These are phyloP conservation scores for Neosilurus mollespiculum DNA, from an alignment of 2,797 vertebrate genomes.

Conservation along the genomic window DNA sequence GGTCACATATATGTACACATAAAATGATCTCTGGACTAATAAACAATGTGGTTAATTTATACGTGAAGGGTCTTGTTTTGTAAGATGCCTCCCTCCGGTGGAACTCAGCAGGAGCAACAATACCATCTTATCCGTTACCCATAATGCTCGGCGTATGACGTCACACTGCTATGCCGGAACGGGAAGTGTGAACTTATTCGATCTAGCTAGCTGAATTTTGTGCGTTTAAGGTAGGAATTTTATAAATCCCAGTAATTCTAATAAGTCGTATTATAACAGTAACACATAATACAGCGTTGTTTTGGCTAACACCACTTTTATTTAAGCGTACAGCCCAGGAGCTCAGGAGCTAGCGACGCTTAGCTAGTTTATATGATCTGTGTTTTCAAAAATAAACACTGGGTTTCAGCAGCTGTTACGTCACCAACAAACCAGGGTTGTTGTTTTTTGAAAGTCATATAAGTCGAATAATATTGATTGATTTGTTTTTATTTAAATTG, in stretches of 20 bases:
- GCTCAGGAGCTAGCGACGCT: too few species aligned
- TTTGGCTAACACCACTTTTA: too few species aligned
- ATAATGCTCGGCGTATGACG: constrained; percentile 22
- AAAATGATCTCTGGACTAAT: too few species aligned
- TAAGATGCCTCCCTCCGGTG: constrained; percentile 17
- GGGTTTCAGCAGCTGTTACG: neutral
- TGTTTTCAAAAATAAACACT: neutral
- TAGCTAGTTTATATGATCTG: neutral
- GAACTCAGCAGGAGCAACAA: neutral
- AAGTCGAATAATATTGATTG: too few species aligned
- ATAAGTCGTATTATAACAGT: neutral
- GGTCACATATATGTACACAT: too few species aligned
- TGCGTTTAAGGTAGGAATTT: constrained; percentile 33
- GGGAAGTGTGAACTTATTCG: constrained; percentile 47
- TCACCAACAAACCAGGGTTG: neutral
- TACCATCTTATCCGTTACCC: constrained; percentile 23
- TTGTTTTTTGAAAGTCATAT: too few species aligned
- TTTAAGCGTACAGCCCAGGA: neutral
- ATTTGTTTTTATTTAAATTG: too few species aligned
- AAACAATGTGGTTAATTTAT: too few species aligned
- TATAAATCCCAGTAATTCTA: neutral
- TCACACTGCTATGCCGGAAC: constrained; percentile 8
- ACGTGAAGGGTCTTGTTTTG: neutral
- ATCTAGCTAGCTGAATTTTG: constrained; percentile 1
- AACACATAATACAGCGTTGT: neutral